Conservation (phyloP, 2,113 vertebrate species). For the Phycodurus eques region DNA sequence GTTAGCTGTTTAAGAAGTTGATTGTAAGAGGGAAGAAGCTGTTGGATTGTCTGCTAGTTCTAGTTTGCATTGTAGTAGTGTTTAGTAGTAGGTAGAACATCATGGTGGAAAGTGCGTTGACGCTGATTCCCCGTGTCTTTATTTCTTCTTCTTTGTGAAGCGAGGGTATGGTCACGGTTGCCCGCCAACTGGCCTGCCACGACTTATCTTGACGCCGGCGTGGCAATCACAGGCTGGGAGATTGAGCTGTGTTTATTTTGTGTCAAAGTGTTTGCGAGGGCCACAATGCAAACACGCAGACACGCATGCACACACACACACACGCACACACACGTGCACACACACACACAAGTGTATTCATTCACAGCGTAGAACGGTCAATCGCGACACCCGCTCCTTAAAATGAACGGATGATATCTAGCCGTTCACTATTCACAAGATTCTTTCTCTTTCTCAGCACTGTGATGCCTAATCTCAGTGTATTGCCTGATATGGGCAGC, state of each 20-base stretch:
- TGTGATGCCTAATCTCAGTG: slow-evolving; percentile 62
- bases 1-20: no score
- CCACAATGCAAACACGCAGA: slow-evolving; percentile 61
- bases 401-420: slow-evolving; percentile 76
- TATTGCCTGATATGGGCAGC: slow-evolving; percentile 60
- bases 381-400: slow-evolving; percentile 61
- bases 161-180: slow-evolving; percentile 2
- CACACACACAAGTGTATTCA: slow-evolving; percentile 31
- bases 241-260: slow-evolving; percentile 74
- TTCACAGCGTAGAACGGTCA: slow-evolving; percentile 52
- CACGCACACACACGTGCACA: slow-evolving; percentile 34
- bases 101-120: neutral
- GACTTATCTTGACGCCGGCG: slow-evolving; percentile 74
- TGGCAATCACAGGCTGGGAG: slow-evolving; percentile 65
- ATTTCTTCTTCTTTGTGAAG: slow-evolving; percentile 27
- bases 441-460: slow-evolving; percentile 53
- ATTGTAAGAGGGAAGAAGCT: no score
- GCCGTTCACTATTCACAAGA: slow-evolving; percentile 65
- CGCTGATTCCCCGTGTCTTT: neutral
- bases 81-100: neutral
- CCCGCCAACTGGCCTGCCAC: slow-evolving; percentile 44
- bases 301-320: slow-evolving; percentile 32
- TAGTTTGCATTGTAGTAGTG: no score
- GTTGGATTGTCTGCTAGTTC: no score
- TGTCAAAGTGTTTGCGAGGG: slow-evolving; percentile 55